These are phyloP conservation scores for Leucophora obtusa DNA, from an alignment of 2,888 invertebrate species.

Conservation along the genomic window DNA sequence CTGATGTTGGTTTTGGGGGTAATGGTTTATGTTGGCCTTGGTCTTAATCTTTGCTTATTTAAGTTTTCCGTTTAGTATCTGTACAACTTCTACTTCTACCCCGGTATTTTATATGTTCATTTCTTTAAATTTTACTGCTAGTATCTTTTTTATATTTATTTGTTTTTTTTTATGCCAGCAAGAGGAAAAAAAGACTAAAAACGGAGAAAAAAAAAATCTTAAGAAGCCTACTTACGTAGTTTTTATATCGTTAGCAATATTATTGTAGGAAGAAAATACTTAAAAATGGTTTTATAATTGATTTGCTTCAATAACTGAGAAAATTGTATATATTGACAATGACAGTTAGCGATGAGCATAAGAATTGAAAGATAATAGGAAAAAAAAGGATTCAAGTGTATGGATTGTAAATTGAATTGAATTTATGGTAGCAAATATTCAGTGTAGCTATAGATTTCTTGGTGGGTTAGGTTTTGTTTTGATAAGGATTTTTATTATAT, in stretches of 20 bases:
- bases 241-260: conserved; percentile 17
- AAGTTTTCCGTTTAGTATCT: conserved; percentile 1
- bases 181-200: background rate
- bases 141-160: conserved; percentile 3
- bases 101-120: conserved; percentile 4
- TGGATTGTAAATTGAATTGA: conserved; percentile 42
- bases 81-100: conserved; percentile 3
- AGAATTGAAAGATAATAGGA: background rate
- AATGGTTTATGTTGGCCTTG: conserved; percentile 19
- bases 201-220: background rate
- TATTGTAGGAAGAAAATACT: background rate
- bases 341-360: background rate
- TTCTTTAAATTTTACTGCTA: conserved; percentile 14
- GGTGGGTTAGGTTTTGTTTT: background rate
- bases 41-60: conserved; percentile 44
- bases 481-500: conserved; percentile 20
- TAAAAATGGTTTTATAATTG: conserved; percentile 53
- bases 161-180: background rate
- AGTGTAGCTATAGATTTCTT: background rate
- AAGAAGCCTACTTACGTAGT: conserved; percentile 13
- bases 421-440: conserved; percentile 10
- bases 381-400: conserved; percentile 10
- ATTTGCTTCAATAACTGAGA: conserved; percentile 48
- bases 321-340: conserved; percentile 25
- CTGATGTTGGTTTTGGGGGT: background rate